phyloP scores from a whole-genome alignment of 2,797 vertebrate genomes.

The Alouatta caraya region DNA sequence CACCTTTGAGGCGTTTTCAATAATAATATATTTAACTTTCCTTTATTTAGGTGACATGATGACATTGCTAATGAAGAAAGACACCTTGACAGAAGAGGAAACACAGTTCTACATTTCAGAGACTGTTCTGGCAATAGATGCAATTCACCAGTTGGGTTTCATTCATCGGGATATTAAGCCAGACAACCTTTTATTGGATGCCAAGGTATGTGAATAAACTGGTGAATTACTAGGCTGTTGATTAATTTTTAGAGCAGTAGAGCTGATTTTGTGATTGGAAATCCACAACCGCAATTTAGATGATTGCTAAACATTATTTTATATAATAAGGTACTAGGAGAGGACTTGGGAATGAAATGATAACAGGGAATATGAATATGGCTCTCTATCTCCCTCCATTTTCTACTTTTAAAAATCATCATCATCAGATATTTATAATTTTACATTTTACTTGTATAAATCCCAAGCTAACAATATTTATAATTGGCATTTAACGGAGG shows the following conservation, averaged over 20 bases:
- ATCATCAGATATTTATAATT: neutral
- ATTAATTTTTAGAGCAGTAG: neutral
- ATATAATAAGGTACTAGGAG: neutral
- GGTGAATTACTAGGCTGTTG: neutral
- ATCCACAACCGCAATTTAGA: neutral
- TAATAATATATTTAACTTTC: neutral
- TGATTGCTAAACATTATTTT: neutral
- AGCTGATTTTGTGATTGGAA: neutral
- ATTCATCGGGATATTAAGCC: conserved; percentile 99
- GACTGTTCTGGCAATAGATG: conserved; percentile 97
- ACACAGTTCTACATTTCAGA: conserved; percentile 99
- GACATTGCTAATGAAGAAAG: conserved; percentile 92
- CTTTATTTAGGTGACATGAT: conserved; percentile 95
- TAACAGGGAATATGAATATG: neutral
- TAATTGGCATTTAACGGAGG: neutral
- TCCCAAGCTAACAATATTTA: conserved; percentile 29
- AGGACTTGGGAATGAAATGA: neutral
- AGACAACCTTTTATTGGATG: conserved; percentile 96
- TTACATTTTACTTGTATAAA: conserved; percentile 17
- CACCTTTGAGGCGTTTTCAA: neutral
- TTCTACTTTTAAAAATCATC: neutral
- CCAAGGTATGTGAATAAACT: conserved; percentile 87
- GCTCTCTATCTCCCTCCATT: neutral
- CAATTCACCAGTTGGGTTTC: conserved; percentile 98
- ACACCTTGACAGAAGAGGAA: conserved; percentile 96